Evolutionary conservation across 2,113 vertebrate genomes (phyloP).

Genomic region (Scortum barcoo): DNA sequence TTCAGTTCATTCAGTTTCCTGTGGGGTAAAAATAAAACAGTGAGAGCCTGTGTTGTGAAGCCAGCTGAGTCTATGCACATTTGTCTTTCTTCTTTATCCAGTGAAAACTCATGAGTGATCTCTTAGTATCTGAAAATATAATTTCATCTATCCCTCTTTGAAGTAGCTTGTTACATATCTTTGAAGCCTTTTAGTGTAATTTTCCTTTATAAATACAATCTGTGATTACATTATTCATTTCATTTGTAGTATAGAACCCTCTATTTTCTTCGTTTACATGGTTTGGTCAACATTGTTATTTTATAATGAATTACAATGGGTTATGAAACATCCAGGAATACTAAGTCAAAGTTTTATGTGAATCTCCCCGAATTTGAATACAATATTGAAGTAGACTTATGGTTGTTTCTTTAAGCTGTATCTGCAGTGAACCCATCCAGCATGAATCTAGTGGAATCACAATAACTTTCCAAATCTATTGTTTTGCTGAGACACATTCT

Average conservation of each 20-base stretch:
- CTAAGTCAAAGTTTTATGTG: background rate
- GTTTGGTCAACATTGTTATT: background rate
- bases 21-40: background rate
- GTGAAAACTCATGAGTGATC: background rate
- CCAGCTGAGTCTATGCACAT: background rate
- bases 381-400: background rate
- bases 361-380: background rate
- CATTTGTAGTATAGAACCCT: background rate
- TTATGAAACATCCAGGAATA: background rate
- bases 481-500: slow-evolving; percentile 17
- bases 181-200: background rate
- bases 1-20: background rate
- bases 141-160: background rate
- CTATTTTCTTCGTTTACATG: background rate
- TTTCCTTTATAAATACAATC: background rate
- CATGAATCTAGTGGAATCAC: slow-evolving; percentile 1
- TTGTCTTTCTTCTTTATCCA: background rate
- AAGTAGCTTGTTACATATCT: background rate
- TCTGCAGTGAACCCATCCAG: slow-evolving; percentile 12
- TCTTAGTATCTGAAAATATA: background rate
- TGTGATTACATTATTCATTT: background rate
- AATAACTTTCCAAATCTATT: background rate
- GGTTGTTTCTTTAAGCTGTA: background rate
- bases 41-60: background rate
- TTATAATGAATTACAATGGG: background rate